phyloP scores from a whole-genome alignment of 2,888 invertebrate species.

The Aromia moschata region DNA sequence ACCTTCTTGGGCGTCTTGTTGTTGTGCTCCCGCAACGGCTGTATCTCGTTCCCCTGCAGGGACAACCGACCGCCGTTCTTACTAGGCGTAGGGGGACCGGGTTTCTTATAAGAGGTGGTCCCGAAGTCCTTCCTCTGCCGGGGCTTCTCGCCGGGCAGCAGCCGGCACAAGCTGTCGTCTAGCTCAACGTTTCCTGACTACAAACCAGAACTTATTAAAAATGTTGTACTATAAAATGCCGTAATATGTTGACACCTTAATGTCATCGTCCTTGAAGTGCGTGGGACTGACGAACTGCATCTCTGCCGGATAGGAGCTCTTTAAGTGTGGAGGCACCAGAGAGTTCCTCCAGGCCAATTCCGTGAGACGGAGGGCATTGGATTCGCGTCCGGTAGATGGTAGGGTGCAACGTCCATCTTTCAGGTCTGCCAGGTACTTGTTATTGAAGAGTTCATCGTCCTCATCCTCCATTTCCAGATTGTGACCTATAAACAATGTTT shows the following conservation, averaged over 20 bases:
- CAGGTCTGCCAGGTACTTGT: conserved; percentile 77
- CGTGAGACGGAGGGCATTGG: conserved; percentile 66
- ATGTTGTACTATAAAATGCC: no score
- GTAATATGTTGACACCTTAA: conserved; percentile 65
- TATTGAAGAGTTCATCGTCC: conserved; percentile 85
- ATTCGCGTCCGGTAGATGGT: conserved; percentile 49
- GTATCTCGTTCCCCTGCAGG: conserved; percentile 69
- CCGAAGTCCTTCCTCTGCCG: conserved; percentile 66
- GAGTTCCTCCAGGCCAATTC: conserved; percentile 84
- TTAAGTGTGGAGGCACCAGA: conserved; percentile 83
- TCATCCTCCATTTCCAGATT: conserved; percentile 77
- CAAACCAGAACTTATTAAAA: conserved; percentile 27
- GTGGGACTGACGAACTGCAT: conserved; percentile 71
- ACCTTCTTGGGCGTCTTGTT: conserved; percentile 63
- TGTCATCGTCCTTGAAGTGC: conserved; percentile 71
- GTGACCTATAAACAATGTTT: conserved; percentile 10
- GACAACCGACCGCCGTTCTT: conserved; percentile 79
- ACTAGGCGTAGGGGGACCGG: conserved; percentile 88
- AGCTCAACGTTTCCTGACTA: conserved; percentile 57
- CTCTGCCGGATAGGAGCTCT: conserved; percentile 86
- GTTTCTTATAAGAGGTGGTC: conserved; percentile 82
- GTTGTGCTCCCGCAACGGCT: conserved; percentile 66
- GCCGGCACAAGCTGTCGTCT: conserved; percentile 60
- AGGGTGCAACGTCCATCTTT: conserved; percentile 67
- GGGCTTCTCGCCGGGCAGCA: conserved; percentile 63